phyloP scores from a whole-genome alignment of 2,888 invertebrate species.

The Melanophora roralis region DNA sequence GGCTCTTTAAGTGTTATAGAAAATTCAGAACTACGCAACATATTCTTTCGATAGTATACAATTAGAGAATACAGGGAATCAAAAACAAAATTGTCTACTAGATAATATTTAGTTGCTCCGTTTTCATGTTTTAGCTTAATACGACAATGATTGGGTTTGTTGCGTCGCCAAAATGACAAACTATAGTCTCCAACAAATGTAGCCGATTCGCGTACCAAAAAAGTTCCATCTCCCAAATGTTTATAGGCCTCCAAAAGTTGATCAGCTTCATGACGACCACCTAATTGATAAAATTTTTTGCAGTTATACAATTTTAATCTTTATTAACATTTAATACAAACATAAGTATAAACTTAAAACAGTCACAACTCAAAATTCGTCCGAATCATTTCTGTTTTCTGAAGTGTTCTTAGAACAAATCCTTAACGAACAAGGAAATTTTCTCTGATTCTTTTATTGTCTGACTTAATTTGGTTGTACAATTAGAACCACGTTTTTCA shows the following conservation, averaged over 20 bases:
- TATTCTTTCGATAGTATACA: conserved; percentile 91
- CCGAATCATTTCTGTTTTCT: too few species aligned
- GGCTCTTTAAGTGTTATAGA: conserved; percentile 91
- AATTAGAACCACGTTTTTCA: too few species aligned
- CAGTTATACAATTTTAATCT: too few species aligned
- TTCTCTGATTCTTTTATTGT: too few species aligned
- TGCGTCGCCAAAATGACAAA: conserved; percentile 94
- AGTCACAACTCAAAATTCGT: too few species aligned
- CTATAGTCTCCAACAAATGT: conserved; percentile 98
- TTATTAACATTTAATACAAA: too few species aligned
- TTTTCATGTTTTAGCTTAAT: conserved; percentile 93
- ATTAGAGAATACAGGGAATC: conserved; percentile 95
- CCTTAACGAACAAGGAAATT: too few species aligned
- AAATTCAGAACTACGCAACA: conserved; percentile 92
- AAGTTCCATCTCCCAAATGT: conserved; percentile 92
- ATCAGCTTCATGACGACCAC: conserved; percentile 88
- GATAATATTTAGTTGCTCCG: conserved; percentile 91
- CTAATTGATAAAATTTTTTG: conserved; percentile 50
- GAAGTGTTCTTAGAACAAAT: too few species aligned
- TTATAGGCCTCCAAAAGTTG: conserved; percentile 83
- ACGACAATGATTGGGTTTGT: conserved; percentile 92
- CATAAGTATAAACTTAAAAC: too few species aligned
- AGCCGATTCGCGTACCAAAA: conserved; percentile 94
- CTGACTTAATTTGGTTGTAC: too few species aligned
- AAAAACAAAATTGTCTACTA: conserved; percentile 92